A percentile compares a stretch with the other conserved stretches of the same genome.
phyloP scores from a whole-genome alignment of 2,888 invertebrate genomes.

The Gisinianus flammeolus region DNA sequence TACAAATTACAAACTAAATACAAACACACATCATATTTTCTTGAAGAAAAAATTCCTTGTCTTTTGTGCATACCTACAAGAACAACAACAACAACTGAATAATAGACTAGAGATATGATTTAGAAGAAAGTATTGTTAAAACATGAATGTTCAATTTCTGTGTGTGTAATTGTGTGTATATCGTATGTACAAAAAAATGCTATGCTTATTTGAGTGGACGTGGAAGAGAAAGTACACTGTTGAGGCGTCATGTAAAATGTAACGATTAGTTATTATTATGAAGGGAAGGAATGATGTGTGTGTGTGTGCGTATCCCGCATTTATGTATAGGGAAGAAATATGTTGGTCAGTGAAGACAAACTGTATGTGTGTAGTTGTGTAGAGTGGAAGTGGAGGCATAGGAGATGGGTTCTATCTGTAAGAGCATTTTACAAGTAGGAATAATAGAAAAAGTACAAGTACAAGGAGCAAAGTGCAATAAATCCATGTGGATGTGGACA shows the following conservation, averaged over 20 bases:
- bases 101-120: background rate
- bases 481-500: constrained; percentile 22
- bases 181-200: background rate
- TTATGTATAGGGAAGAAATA: too few relatives aligned
- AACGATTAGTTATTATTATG: background rate
- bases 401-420: background rate
- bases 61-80: background rate
- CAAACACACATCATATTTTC: too few relatives aligned
- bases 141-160: background rate
- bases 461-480: constrained; percentile 20
- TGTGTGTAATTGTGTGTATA: background rate
- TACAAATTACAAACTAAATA: too few relatives aligned
- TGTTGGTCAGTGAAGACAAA: too few relatives aligned
- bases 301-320: too few relatives aligned
- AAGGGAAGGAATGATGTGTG: background rate
- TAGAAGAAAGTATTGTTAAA: background rate
- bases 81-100: too few relatives aligned
- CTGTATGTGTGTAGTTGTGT: background rate
- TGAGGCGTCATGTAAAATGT: background rate
- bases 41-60: too few relatives aligned
- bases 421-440: background rate
- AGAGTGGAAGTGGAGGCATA: background rate
- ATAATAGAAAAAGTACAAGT: constrained; percentile 12
- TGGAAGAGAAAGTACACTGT: background rate
- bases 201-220: background rate